A percentile compares a stretch with the other conserved stretches of the same genome.
These are phyloP conservation scores for Papilio aristodemus DNA, from an alignment of 1,140 invertebrate species.

Conservation along the genomic window DNA sequence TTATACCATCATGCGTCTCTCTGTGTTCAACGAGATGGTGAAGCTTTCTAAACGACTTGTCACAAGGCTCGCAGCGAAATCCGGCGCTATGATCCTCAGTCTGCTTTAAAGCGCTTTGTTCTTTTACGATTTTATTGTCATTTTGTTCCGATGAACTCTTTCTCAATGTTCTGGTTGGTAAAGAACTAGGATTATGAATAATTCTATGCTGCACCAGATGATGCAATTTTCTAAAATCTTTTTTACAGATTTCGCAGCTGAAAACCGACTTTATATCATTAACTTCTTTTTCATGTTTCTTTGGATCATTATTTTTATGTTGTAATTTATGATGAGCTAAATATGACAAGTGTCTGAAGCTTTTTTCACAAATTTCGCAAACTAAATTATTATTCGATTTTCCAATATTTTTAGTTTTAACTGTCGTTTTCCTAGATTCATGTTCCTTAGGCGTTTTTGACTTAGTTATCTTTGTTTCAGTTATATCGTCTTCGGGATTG, in stretches of 20 bases:
- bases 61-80: slow-evolving; percentile 78
- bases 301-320: slow-evolving; percentile 58
- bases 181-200: slow-evolving; percentile 63
- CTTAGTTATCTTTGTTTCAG: slow-evolving; percentile 63
- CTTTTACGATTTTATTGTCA: slow-evolving; percentile 51
- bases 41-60: slow-evolving; percentile 78
- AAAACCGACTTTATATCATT: slow-evolving; percentile 56
- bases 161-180: slow-evolving; percentile 43
- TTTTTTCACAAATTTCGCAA: slow-evolving; percentile 77
- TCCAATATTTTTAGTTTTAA: slow-evolving; percentile 47
- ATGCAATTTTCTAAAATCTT: slow-evolving; percentile 76
- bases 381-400: slow-evolving; percentile 52
- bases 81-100: slow-evolving; percentile 70
- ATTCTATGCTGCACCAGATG: slow-evolving; percentile 76
- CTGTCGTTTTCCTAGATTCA: slow-evolving; percentile 39
- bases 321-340: slow-evolving; percentile 71
- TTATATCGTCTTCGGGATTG: slow-evolving; percentile 53
- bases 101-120: slow-evolving; percentile 41
- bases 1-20: slow-evolving; percentile 73
- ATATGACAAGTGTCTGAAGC: slow-evolving; percentile 76
- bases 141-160: slow-evolving; percentile 66
- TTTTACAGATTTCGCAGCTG: slow-evolving; percentile 76
- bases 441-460: slow-evolving; percentile 46
- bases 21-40: slow-evolving; percentile 78
- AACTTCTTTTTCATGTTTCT: slow-evolving; percentile 49